phyloP scores from a whole-genome alignment of 2,888 invertebrate species.

The Drosophila mettleri region DNA sequence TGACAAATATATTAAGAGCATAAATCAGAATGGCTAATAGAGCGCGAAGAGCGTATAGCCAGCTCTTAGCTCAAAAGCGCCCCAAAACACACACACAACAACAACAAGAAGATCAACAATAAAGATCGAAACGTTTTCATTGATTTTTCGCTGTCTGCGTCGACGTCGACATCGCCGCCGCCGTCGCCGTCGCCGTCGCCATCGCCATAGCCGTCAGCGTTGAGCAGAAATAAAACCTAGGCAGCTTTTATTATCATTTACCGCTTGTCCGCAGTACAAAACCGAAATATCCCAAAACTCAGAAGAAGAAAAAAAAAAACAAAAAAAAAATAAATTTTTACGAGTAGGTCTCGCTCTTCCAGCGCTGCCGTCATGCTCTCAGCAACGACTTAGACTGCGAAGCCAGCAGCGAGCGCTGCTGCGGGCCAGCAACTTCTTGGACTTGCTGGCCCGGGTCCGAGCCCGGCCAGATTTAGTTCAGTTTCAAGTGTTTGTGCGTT shows the following conservation, averaged over 20 bases:
- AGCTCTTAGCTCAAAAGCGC: slow-evolving; percentile 42
- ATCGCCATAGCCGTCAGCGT: slow-evolving; percentile 17
- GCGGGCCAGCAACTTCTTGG: slow-evolving; percentile 84
- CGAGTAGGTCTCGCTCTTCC: slow-evolving; percentile 59
- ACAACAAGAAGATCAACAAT: slow-evolving; percentile 38
- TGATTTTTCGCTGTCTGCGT: slow-evolving; percentile 68
- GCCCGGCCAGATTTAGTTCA: slow-evolving; percentile 83
- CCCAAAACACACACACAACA: slow-evolving; percentile 27
- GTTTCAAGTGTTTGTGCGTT: slow-evolving; percentile 84
- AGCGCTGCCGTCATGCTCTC: slow-evolving; percentile 64
- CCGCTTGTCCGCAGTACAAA: slow-evolving; percentile 70
- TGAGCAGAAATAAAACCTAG: slow-evolving; percentile 56
- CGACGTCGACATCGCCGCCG: slow-evolving; percentile 18
- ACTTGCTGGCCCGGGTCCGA: slow-evolving; percentile 82
- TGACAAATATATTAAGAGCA: slow-evolving; percentile 80
- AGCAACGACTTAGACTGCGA: slow-evolving; percentile 44
- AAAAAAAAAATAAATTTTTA: slow-evolving; percentile 31
- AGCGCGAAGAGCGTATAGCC: slow-evolving; percentile 69
- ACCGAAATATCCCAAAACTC: slow-evolving; percentile 33
- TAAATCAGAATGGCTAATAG: slow-evolving; percentile 76
- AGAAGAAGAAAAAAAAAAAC: slow-evolving; percentile 21
- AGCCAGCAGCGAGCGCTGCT: slow-evolving; percentile 50
- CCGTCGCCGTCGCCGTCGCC: slow-evolving; percentile 14
- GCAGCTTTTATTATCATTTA: slow-evolving; percentile 81
- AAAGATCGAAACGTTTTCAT: slow-evolving; percentile 68